Conservation (phyloP, 1,140 invertebrate species). For the Euborellia annulipes region DNA sequence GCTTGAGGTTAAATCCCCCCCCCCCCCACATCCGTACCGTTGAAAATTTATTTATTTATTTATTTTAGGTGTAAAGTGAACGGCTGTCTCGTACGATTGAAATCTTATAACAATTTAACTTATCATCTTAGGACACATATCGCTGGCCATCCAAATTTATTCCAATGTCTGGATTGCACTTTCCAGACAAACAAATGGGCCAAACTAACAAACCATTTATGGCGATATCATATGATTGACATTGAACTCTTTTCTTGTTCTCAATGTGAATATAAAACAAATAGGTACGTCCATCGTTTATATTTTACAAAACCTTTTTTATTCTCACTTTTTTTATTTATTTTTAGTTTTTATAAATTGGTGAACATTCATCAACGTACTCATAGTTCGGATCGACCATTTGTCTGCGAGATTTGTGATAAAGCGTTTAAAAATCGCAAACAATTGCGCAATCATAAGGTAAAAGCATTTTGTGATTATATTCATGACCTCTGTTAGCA, state of each 20-base stretch:
- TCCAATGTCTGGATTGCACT: constrained; percentile 50
- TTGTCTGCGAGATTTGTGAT: constrained; percentile 46
- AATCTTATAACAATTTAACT: constrained; percentile 29
- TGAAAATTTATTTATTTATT: too few species aligned
- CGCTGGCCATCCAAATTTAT: constrained; percentile 25
- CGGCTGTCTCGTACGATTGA: constrained; percentile 29
- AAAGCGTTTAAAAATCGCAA: constrained; percentile 62
- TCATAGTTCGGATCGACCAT: constrained; percentile 44
- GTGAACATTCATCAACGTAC: constrained; percentile 50
- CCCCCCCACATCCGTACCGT: too few species aligned
- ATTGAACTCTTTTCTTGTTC: constrained; percentile 55
- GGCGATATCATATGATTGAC: constrained; percentile 56
- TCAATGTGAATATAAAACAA: constrained; percentile 44
- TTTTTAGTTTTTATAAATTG: constrained; percentile 38
- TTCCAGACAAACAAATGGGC: constrained; percentile 36
- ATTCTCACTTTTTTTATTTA: constrained; percentile 4
- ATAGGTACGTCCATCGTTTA: constrained; percentile 22
- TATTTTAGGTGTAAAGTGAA: constrained; percentile 20
- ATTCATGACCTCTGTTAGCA: background rate
- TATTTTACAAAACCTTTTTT: constrained; percentile 1
- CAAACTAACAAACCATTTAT: constrained; percentile 53
- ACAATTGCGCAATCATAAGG: constrained; percentile 48
- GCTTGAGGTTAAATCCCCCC: too few species aligned
- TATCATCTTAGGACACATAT: constrained; percentile 44
- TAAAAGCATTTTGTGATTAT: constrained; percentile 13